A percentile compares a stretch with the other conserved stretches of the same genome.
Conservation (phyloP, 2,797 vertebrate species). For the Hylomyscus alleni region DNA sequence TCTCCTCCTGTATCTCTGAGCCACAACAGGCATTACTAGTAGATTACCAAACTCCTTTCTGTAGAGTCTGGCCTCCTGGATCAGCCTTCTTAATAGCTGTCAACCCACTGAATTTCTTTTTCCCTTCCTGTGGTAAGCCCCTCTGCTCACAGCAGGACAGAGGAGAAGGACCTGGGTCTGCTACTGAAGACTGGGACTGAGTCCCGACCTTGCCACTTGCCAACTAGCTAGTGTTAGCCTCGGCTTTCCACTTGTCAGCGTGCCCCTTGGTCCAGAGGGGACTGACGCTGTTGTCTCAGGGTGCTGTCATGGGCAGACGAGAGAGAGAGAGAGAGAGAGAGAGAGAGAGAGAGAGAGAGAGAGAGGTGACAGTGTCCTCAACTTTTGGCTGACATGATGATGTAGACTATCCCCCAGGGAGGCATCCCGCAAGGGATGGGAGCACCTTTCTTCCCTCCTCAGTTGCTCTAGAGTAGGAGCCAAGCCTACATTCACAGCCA, state of each 20-base stretch:
- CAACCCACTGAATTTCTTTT: background rate
- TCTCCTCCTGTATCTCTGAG: background rate
- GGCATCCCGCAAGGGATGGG: background rate
- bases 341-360: background rate
- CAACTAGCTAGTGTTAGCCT: background rate
- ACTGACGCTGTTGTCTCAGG: background rate
- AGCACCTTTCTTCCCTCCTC: background rate
- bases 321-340: background rate
- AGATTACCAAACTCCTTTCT: conserved; percentile 32
- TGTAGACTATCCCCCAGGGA: accelerated
- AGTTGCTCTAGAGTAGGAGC: background rate
- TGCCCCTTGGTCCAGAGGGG: background rate
- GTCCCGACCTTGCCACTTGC: background rate
- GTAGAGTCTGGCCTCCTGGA: background rate
- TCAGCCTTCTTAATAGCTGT: background rate
- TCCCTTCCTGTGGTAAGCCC: background rate
- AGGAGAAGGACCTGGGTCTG: background rate
- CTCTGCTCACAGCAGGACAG: background rate
- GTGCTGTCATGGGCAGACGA: background rate
- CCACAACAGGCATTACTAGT: conserved; percentile 35
- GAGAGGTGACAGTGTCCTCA: background rate
- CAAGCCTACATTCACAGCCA: background rate
- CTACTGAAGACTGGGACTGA: background rate
- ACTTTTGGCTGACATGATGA: background rate
- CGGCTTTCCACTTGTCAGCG: background rate